These are phyloP conservation scores for Eristalis tenax DNA, from an alignment of 2,888 invertebrate species.

Conservation along the genomic window DNA sequence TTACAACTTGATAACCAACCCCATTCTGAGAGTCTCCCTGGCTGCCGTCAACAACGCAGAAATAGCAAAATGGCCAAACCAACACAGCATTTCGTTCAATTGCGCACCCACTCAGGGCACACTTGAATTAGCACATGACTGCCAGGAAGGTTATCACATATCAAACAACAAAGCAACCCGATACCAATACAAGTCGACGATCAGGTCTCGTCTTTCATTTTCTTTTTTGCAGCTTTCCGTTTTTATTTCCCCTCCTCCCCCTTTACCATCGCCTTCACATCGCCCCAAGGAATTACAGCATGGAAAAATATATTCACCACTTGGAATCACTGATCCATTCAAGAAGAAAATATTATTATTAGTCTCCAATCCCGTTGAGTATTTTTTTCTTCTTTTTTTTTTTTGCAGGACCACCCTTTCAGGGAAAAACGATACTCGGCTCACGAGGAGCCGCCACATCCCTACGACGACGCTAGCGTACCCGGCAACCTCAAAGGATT, in stretches of 20 bases:
- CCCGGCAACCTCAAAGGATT: slow-evolving; percentile 67
- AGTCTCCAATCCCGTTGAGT: slow-evolving; percentile 64
- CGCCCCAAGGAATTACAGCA: slow-evolving; percentile 48
- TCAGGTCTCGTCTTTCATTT: background rate
- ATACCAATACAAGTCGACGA: slow-evolving; percentile 27
- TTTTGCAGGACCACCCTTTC: slow-evolving; percentile 34
- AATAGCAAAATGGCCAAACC: slow-evolving; percentile 31
- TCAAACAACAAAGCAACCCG: slow-evolving; percentile 63
- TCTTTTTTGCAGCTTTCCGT: background rate
- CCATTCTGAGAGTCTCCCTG: background rate
- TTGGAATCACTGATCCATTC: slow-evolving; percentile 62
- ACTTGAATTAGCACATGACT: slow-evolving; percentile 53
- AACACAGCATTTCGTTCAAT: slow-evolving; percentile 42
- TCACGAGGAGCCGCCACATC: slow-evolving; percentile 27
- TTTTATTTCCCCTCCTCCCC: background rate
- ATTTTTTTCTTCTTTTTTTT: background rate
- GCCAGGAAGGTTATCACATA: slow-evolving; percentile 52
- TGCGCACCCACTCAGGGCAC: slow-evolving; percentile 35
- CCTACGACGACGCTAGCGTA: background rate
- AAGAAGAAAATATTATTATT: slow-evolving; percentile 72
- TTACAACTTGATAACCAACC: background rate
- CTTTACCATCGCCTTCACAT: slow-evolving; percentile 24
- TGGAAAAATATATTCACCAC: slow-evolving; percentile 43
- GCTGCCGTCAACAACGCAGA: background rate
- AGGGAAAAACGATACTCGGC: slow-evolving; percentile 55